phyloP scores from a whole-genome alignment of 1,140 invertebrate genomes.

The Ceratina calcarata region DNA sequence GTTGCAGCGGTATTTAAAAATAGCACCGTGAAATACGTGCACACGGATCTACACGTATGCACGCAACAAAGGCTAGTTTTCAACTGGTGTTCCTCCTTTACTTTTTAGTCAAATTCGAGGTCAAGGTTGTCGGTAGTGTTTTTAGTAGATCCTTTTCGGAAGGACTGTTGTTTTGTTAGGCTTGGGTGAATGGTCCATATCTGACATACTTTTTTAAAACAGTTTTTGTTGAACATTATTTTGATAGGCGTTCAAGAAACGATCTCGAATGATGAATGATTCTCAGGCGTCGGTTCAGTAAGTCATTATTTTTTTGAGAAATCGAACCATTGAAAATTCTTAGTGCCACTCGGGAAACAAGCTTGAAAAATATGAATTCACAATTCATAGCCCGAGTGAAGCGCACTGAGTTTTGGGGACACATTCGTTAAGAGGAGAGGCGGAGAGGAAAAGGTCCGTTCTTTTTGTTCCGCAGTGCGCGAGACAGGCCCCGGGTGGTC shows the following conservation, averaged over 20 bases:
- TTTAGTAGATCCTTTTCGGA: not conserved
- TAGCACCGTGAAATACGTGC: constrained; percentile 19
- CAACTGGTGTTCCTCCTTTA: not conserved
- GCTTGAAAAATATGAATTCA: too few relatives aligned
- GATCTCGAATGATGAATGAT: not conserved
- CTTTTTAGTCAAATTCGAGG: not conserved
- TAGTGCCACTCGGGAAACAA: too few relatives aligned
- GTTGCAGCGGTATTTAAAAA: constrained; percentile 33
- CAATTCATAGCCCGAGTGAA: too few relatives aligned
- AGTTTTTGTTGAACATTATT: not conserved
- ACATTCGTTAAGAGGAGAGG: too few relatives aligned
- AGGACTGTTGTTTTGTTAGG: constrained; percentile 13
- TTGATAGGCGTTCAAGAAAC: not conserved
- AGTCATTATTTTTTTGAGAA: not conserved
- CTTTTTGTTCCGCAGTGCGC: not conserved
- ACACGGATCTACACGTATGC: not conserved
- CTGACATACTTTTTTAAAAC: too few relatives aligned
- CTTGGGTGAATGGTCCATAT: too few relatives aligned
- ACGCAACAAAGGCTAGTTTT: not conserved
- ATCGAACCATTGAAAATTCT: too few relatives aligned
- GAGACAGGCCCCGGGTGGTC: constrained; percentile 46
- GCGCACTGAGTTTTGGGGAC: too few relatives aligned
- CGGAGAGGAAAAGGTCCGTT: not conserved
- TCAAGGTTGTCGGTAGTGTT: constrained; percentile 20
- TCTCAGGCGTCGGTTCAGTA: too few relatives aligned